Evolutionary conservation across 2,888 invertebrate species (phyloP).

Genomic region (Meta bourneti): DNA sequence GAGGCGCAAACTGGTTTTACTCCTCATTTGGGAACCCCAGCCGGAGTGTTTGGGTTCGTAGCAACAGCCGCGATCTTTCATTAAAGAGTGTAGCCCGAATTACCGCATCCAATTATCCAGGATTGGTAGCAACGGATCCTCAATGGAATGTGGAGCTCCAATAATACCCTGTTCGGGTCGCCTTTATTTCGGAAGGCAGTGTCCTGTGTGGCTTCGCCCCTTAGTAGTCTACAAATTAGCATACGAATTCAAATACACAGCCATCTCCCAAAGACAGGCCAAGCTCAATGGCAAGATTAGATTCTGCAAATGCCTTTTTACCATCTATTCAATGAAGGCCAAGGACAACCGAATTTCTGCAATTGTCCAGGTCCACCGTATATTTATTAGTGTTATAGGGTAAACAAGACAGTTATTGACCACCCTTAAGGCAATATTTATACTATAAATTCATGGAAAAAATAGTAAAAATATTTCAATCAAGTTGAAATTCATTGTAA

Average conservation of each 20-base stretch:
- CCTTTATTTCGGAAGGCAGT: background rate
- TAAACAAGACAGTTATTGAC: no score
- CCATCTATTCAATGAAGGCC: background rate
- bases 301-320: background rate
- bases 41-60: constrained; percentile 15
- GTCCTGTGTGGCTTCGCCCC: background rate
- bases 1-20: background rate
- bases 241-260: background rate
- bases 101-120: constrained; percentile 30
- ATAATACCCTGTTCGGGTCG: constrained; percentile 18
- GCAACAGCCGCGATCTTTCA: constrained; percentile 33
- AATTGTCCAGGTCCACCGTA: background rate
- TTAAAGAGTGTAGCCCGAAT: constrained; percentile 22
- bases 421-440: no score
- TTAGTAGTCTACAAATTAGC: constrained; percentile 2
- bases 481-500: no score
- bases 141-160: constrained; percentile 34
- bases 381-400: background rate
- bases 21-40: background rate
- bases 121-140: constrained; percentile 27
- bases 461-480: no score
- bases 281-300: background rate
- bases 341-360: background rate
- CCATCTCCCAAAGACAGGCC: background rate
- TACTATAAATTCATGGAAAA: no score